Evolutionary conservation across 2,113 vertebrate species (phyloP).

Genomic region (Danio rerio): GRCz12tu NC_133189.1:38879001-38879500

Average conservation of each 20-base stretch:
- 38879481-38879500: neutral
- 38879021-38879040: conserved; percentile 7
- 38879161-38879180: neutral
- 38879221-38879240: conserved; percentile 38
- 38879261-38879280: conserved; percentile 29
- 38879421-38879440: neutral
- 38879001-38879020: neutral
- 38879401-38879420: conserved; percentile 1
- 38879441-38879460: neutral
- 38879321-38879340: conserved; percentile 12
- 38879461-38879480: neutral
- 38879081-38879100: neutral
- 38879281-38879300: conserved; percentile 42
- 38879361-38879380: neutral
- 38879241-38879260: conserved; percentile 39
- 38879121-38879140: conserved; percentile 11
- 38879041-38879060: neutral
- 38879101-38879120: neutral
- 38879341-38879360: conserved; percentile 26
- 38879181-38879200: neutral
- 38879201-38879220: conserved; percentile 8
- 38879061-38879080: neutral
- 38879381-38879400: neutral
- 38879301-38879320: neutral
- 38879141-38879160: conserved; percentile 9